Base-by-base conservation (phyloP, 2,113 vertebrate species). In the Chrysemys picta region DNA sequence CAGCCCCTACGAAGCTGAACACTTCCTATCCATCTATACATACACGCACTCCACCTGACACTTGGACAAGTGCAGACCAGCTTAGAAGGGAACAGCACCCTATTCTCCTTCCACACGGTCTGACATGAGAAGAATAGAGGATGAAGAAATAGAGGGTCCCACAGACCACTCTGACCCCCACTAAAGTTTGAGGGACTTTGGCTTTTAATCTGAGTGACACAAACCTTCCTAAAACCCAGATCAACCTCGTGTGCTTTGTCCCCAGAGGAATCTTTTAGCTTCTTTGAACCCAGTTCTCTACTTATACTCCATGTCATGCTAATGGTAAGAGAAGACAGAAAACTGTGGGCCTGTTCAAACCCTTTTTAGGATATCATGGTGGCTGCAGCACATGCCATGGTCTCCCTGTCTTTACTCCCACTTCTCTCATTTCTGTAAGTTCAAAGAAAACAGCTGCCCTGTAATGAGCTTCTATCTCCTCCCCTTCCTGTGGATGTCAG, bases 391-490 rank as follows among this genome's bases (percentile, higher is more conserved):
- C 14, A 45, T 84, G 17, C 49, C 90, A 10, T 8, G 29, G 25
- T 45, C 65, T 85, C 47, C 72, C 82, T 62, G 49, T 91, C 16
- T 31, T 75, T 47, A 24, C 38, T 78, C 10, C 24, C 9, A 27
- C 21, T 38, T 78, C n/a, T 8, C 0, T 0, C 1, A 72, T 62
- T 31, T 57, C 31, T 50, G 76, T n/a, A 21, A 89, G 25, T 31
- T 86, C 42, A 89, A 86, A 92, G 75, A 88, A 93, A 85, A 57
- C 79, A 82, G 87, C 22, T 78, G 75, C 4, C 42, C 22, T 47
- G 19, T n/a, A 88, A 57, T 47, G 92, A 62, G 22, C 72, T 42
- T 42, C 22, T 27, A 24, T 8, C 19, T 75, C n/a, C 22, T 1
- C 5, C 10, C 83, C 89, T 11, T n/a, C 88, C 56, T 76, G 80